Conservation (phyloP, 2,113 vertebrate species). For the Pseudonaja textilis region DNA sequence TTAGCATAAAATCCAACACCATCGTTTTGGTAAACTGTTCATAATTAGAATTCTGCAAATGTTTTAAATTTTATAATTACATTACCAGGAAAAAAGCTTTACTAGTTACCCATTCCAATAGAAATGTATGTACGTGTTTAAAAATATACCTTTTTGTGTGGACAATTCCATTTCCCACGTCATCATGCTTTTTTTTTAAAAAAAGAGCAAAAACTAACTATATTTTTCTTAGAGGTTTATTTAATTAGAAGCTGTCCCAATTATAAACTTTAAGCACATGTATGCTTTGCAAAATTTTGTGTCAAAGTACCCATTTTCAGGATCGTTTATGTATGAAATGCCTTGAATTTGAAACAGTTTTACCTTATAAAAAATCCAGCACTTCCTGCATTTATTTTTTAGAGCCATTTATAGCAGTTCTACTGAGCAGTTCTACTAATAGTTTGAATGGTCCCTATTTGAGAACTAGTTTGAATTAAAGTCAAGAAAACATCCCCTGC, state of each 20-base stretch:
- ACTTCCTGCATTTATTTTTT: conserved; percentile 35
- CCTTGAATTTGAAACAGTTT: conserved; percentile 27
- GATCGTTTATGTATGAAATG: conserved; percentile 33
- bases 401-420: conserved; percentile 22
- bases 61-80: not conserved
- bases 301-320: conserved; percentile 23
- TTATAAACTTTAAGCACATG: not conserved
- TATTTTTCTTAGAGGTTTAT: conserved; percentile 36
- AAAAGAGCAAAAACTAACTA: conserved; percentile 10
- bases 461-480: conserved; percentile 34
- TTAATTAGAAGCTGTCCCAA: conserved; percentile 31
- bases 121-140: not conserved
- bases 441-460: conserved; percentile 34
- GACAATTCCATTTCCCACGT: not conserved
- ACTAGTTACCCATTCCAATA: not conserved
- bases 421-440: conserved; percentile 28
- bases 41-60: not conserved
- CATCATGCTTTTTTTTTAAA: not conserved
- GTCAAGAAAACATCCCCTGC: not conserved
- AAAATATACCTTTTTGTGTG: not conserved
- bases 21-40: not conserved
- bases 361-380: conserved; percentile 20
- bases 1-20: not conserved
- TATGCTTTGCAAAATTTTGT: conserved; percentile 14
- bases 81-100: not conserved